A percentile compares a stretch with the other conserved stretches of the same genome.
Conservation (phyloP, 2,888 invertebrate genomes). For the Mesorhabditis belari region DNA sequence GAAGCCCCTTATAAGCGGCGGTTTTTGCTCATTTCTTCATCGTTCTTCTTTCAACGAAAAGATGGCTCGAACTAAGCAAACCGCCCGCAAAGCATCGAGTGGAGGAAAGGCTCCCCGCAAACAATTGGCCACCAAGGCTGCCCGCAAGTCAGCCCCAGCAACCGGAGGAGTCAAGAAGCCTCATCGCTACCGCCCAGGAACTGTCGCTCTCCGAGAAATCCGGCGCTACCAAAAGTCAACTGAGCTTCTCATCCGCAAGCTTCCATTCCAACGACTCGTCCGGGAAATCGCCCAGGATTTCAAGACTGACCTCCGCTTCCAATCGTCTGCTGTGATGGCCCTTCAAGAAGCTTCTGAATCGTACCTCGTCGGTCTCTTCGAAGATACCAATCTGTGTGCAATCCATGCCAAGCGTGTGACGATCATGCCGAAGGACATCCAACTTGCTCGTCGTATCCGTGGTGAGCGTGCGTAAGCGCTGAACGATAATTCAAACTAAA, state of each 20-base stretch:
- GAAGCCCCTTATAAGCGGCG: background rate
- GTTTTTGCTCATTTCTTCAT: too few relatives aligned
- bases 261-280: slow-evolving; percentile 86
- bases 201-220: slow-evolving; percentile 90
- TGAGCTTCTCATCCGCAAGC: slow-evolving; percentile 84
- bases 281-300: slow-evolving; percentile 81
- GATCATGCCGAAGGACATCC: slow-evolving; percentile 96
- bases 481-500: background rate
- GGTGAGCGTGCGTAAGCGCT: slow-evolving; percentile 57
- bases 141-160: slow-evolving; percentile 81
- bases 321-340: slow-evolving; percentile 87
- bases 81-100: slow-evolving; percentile 25
- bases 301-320: slow-evolving; percentile 68
- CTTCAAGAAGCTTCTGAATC: slow-evolving; percentile 75
- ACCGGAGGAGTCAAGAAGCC: slow-evolving; percentile 93
- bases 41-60: too few relatives aligned
- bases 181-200: slow-evolving; percentile 89
- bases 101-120: slow-evolving; percentile 33
- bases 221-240: slow-evolving; percentile 92
- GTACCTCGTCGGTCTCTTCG: slow-evolving; percentile 86
- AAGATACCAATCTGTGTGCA: slow-evolving; percentile 89
- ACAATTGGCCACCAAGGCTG: slow-evolving; percentile 56
- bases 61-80: slow-evolving; percentile 33
- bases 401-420: slow-evolving; percentile 94
- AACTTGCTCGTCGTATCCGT: slow-evolving; percentile 88